Conservation (phyloP, 64 coral and sea anemone species). For the Stylophora pistillata region DNA sequence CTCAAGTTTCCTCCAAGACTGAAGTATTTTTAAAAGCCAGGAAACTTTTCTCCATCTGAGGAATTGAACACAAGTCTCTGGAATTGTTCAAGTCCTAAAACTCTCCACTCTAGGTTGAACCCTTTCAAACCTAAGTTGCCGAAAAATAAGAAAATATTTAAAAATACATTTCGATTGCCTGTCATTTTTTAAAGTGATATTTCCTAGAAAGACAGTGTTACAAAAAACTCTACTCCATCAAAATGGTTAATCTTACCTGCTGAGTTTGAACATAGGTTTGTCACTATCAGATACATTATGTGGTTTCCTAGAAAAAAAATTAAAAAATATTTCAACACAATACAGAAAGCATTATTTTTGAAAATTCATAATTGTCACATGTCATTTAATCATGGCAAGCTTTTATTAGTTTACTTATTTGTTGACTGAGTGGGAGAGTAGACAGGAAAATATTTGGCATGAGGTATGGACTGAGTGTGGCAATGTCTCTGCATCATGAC, state of each 20-base stretch:
- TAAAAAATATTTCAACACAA: neutral
- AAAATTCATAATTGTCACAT: too few species aligned
- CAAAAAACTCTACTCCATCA: too few species aligned
- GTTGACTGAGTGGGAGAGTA: too few species aligned
- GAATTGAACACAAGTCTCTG: neutral
- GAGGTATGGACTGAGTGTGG: too few species aligned
- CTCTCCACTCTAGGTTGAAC: conserved; percentile 74
- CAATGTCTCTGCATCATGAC: too few species aligned
- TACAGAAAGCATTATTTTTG: too few species aligned
- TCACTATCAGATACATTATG: conserved; percentile 30
- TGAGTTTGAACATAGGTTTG: conserved; percentile 81
- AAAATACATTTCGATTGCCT: too few species aligned
- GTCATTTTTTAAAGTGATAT: too few species aligned
- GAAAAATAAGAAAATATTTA: too few species aligned
- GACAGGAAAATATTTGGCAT: neutral
- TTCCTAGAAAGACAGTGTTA: too few species aligned
- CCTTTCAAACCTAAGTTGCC: conserved; percentile 60
- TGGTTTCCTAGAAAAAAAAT: conserved; percentile 61
- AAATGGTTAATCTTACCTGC: conserved; percentile 48
- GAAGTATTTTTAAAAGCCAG: neutral
- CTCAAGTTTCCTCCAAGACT: neutral
- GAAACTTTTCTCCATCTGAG: neutral
- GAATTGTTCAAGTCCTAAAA: conserved; percentile 48
- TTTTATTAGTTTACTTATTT: too few species aligned
- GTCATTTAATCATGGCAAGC: too few species aligned